Evolutionary conservation across 2,888 invertebrate species (phyloP), one percentile per base, ranked within the genome.

Genomic region (Euclidia mi): DNA sequence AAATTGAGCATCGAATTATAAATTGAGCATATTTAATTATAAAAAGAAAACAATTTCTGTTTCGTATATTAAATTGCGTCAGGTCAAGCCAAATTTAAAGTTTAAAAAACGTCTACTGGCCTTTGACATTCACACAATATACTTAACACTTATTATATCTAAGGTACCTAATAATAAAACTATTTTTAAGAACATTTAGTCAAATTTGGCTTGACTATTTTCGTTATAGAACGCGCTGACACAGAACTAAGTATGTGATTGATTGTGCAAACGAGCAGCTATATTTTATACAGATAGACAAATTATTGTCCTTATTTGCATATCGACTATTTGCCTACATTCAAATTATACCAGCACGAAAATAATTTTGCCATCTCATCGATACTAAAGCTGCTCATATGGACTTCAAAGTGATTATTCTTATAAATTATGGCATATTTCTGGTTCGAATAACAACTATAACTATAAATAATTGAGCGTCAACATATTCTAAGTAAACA

Each of bases 341-440:
- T n/a, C n/a, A n/a, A n/a, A n/a, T n/a, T n/a, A n/a, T n/a, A n/a
- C n/a, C n/a, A n/a, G n/a, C n/a, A n/a, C n/a, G n/a, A n/a, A n/a
- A n/a, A n/a, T n/a, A n/a, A n/a, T n/a, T n/a, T n/a, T n/a, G n/a
- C n/a, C n/a, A n/a, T n/a, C n/a, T n/a, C n/a, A n/a, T n/a, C n/a
- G n/a, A n/a, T n/a, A 25, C 4, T 7, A 25, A 25, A 25, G 47
- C 62, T 61, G 63, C 64, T 64, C 66, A 56, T 42, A 46, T 43
- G 40, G 29, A 45, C 18, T 14, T 41, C 37, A 20, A 38, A 41
- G 55, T 60, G 37, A 47, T 62, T 78, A 80, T 60, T 57, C 79
- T 83, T 82, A 78, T 53, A 75, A 71, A 74, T 85, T 85, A 87
- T 87, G 87, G 85, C 85, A 88, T 86, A 80, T 78, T 78, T 81